Percentiles rank a stretch among this genome's conserved stretches.
phyloP scores from a whole-genome alignment of 2,888 invertebrate genomes.

The Criorhina ranunculi region DNA sequence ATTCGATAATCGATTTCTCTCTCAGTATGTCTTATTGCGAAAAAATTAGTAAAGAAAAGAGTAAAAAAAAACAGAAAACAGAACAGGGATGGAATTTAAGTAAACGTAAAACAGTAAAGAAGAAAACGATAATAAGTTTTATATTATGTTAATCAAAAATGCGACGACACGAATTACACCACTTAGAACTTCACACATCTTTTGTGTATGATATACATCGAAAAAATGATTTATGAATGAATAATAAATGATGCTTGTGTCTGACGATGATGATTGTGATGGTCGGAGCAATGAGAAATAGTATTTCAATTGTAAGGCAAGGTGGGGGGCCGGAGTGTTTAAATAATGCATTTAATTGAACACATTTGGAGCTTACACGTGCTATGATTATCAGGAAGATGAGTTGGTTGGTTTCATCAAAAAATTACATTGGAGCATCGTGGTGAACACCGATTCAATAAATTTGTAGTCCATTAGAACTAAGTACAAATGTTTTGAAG shows the following conservation, averaged over 20 bases:
- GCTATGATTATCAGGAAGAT: not conserved
- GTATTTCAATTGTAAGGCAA: slow-evolving; percentile 31
- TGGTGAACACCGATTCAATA: too few species aligned
- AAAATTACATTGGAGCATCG: not conserved
- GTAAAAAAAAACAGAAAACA: not conserved
- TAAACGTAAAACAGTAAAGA: slow-evolving; percentile 14
- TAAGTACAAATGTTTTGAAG: too few species aligned
- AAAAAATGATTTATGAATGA: slow-evolving; percentile 58
- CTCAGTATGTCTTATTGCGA: slow-evolving; percentile 61
- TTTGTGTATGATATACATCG: slow-evolving; percentile 71
- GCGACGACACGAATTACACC: slow-evolving; percentile 76
- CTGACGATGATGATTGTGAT: slow-evolving; percentile 38
- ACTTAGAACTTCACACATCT: slow-evolving; percentile 67
- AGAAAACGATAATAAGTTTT: slow-evolving; percentile 27
- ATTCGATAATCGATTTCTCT: slow-evolving; percentile 58
- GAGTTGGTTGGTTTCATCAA: not conserved
- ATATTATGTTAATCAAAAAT: slow-evolving; percentile 66
- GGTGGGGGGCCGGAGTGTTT: not conserved
- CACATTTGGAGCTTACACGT: slow-evolving; percentile 19
- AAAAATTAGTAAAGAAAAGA: slow-evolving; percentile 5
- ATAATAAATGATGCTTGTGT: slow-evolving; percentile 31
- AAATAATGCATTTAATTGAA: slow-evolving; percentile 15
- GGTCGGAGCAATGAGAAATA: slow-evolving; percentile 28
- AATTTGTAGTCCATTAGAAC: too few species aligned
- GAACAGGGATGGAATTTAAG: slow-evolving; percentile 11